Conservation (phyloP, 2,888 invertebrate species). For the Gisinianus flammeolus region DNA sequence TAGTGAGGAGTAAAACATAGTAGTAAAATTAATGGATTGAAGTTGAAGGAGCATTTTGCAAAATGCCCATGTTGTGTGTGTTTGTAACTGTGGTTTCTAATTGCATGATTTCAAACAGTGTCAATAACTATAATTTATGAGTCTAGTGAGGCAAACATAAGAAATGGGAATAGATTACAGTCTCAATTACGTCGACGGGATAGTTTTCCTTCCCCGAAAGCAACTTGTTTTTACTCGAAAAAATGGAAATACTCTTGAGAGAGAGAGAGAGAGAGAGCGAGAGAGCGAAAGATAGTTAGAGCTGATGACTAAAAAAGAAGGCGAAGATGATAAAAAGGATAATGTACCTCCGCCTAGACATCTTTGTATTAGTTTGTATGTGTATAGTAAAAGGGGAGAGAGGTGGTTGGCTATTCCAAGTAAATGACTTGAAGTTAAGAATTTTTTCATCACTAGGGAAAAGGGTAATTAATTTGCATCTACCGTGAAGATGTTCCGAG, state of each 20-base stretch:
- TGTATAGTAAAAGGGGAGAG: background rate
- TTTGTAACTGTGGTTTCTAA: background rate
- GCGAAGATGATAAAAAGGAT: no score
- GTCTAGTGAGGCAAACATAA: background rate
- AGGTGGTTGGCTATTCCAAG: background rate
- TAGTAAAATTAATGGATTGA: background rate
- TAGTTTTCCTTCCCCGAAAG: background rate
- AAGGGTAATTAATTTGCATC: constrained; percentile 21
- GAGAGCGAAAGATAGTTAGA: no score
- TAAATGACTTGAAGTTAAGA: background rate
- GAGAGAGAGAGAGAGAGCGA: no score
- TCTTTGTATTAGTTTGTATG: background rate
- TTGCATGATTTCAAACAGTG: background rate
- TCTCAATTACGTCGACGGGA: background rate
- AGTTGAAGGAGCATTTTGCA: background rate
- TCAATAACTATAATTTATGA: constrained; percentile 19
- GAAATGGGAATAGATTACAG: background rate
- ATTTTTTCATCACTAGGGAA: background rate
- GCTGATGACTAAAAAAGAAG: no score
- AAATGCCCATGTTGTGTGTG: background rate
- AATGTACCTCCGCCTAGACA: no score
- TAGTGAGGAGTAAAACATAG: background rate
- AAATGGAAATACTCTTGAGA: background rate
- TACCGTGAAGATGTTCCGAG: background rate
- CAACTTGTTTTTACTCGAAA: background rate